Base-by-base conservation (phyloP, 2,888 invertebrate species). In the Patella pellucida region DNA sequence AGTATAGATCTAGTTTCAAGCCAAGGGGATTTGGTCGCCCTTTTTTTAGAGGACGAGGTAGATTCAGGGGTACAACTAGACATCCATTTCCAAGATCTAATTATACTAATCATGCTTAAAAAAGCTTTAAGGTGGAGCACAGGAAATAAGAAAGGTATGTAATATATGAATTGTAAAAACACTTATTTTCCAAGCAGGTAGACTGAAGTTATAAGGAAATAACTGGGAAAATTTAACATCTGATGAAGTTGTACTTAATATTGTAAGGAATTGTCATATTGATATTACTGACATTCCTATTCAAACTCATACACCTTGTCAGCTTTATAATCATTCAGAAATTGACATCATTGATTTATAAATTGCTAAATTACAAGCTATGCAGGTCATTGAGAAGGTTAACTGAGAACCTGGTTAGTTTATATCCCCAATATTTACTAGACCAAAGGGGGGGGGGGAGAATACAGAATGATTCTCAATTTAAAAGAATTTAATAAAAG, bases 201-300 rank as follows among this genome's bases (percentile, higher is more conserved):
- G 56, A 54, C 54, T 54, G 16, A 54, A 54, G n/a, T 15, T 19
- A 9, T 62, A 19, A 1, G 15, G 16, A 62, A 19, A 62, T 62
- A 62, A 62, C 19, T 62, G 56, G 56, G 56, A 15, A 62, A 62
- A 62, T 9, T 62, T 62, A 62, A 62, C 56, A 19, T 62, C 56
- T 19, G 56, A 62, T 62, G n/a, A n/a, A 19, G 19, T 14, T 1
- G 19, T 62, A 19, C 56, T 15, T 62, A 19, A 19, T 19, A 62
- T 62, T 62, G 56, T 62, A 19, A 19, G n/a, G 19, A n/a, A 62
- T 62, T 62, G 56, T 62, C 56, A 19, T 62, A 62, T 15, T 62
- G 56, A 62, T 41, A 7, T 41, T 41, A 41, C 41, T 7, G 41
- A 41, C 41, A 41, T 41, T 41, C 41, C 41, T 41, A 41, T 41